A percentile compares a stretch with the other conserved stretches of the same genome.
phyloP scores from a whole-genome alignment of 2,888 invertebrate species.

The Clanis bilineata region DNA sequence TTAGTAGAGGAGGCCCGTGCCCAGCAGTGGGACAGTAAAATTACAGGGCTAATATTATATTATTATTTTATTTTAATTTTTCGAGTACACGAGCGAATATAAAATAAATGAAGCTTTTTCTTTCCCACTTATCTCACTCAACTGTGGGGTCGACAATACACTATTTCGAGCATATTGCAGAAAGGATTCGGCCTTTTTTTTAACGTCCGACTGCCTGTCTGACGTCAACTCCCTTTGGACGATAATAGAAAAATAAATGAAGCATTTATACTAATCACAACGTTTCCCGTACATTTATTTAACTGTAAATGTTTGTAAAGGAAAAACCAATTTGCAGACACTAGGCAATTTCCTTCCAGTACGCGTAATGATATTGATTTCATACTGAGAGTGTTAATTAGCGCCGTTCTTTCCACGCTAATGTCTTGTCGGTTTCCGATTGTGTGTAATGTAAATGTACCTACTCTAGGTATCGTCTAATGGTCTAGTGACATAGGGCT shows the following conservation, averaged over 20 bases:
- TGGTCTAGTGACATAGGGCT: not conserved
- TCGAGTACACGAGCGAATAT: no score
- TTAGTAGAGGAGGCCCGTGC: no score
- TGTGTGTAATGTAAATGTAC: not conserved
- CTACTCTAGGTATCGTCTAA: not conserved
- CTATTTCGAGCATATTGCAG: no score
- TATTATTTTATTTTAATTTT: no score
- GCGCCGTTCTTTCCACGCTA: not conserved
- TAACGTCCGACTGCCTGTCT: no score
- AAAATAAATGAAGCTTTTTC: no score
- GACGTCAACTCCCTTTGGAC: no score
- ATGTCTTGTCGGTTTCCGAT: slow-evolving; percentile 1
- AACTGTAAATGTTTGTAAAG: not conserved
- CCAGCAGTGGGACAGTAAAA: no score
- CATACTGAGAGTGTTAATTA: not conserved
- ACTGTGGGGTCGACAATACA: no score
- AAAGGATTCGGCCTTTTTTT: no score
- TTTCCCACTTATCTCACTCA: no score
- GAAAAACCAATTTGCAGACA: slow-evolving; percentile 2
- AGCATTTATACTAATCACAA: slow-evolving; percentile 16
- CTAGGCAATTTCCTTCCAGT: not conserved
- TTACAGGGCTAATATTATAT: no score
- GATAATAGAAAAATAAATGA: not conserved
- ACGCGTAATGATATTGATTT: slow-evolving; percentile 7
- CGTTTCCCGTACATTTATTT: not conserved